phyloP scores from a whole-genome alignment of 2,797 vertebrate species.

The Spheniscus humboldti region DNA sequence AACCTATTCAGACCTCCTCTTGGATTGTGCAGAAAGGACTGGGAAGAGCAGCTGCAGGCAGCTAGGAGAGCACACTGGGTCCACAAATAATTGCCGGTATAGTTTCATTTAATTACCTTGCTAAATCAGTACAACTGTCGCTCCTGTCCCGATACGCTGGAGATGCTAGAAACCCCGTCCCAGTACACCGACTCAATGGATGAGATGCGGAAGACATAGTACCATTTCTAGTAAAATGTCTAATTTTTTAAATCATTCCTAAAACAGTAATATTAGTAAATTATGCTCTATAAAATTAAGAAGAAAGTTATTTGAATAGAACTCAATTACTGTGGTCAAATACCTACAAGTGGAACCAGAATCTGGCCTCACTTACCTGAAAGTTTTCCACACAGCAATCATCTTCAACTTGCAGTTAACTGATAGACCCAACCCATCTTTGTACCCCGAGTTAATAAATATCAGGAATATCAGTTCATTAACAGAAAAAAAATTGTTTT shows the following conservation, averaged over 20 bases:
- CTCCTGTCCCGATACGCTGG: background rate
- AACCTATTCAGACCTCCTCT: background rate
- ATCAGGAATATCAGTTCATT: background rate
- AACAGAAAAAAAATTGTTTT: background rate
- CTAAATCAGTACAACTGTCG: background rate
- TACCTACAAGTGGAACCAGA: background rate
- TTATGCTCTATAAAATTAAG: background rate
- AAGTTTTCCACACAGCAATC: background rate
- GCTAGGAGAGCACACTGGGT: background rate
- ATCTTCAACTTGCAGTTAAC: background rate
- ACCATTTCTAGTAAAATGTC: background rate
- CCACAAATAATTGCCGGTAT: slow-evolving; percentile 5
- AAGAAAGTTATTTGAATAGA: background rate
- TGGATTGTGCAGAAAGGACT: background rate
- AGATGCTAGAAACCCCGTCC: background rate
- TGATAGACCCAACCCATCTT: background rate
- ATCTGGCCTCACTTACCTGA: background rate
- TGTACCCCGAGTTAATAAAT: background rate
- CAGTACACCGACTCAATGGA: background rate
- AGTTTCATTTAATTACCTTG: slow-evolving; percentile 9
- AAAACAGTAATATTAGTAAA: background rate
- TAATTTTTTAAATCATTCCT: background rate
- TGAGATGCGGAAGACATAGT: background rate
- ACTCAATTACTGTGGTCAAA: background rate
- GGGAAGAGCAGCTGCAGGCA: background rate